These are phyloP conservation scores for Cydia splendana DNA, from an alignment of 1,140 invertebrate genomes.

Conservation along the genomic window DNA sequence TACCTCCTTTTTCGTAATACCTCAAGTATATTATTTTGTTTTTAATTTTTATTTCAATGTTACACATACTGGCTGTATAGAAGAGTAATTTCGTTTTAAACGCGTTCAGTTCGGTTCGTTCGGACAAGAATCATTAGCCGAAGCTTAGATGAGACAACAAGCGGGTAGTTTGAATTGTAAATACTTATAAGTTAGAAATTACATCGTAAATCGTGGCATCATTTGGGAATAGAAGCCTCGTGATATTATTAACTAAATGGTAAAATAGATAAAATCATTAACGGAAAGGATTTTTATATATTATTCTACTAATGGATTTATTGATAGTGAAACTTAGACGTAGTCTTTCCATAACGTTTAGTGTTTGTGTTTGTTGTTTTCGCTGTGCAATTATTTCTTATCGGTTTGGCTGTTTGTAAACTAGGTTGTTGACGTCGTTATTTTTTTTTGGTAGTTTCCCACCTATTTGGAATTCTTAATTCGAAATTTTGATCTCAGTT, in stretches of 20 bases:
- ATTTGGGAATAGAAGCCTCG: conserved; percentile 71
- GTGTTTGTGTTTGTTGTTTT: conserved; percentile 76
- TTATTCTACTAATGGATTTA: conserved; percentile 79
- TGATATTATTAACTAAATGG: conserved; percentile 79
- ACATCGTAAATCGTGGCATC: conserved; percentile 72
- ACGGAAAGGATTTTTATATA: conserved; percentile 79
- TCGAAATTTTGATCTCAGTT: conserved; percentile 76
- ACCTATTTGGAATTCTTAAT: conserved; percentile 56
- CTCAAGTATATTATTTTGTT: conserved; percentile 76
- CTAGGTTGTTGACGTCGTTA: conserved; percentile 66
- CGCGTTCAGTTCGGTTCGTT: conserved; percentile 47
- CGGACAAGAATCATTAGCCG: conserved; percentile 41
- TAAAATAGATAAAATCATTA: conserved; percentile 77
- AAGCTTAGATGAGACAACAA: conserved; percentile 71
- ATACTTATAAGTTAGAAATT: conserved; percentile 74
- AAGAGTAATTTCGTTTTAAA: conserved; percentile 37
- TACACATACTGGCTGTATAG: conserved; percentile 62
- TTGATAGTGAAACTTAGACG: conserved; percentile 75
- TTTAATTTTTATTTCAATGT: conserved; percentile 73
- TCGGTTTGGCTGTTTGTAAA: conserved; percentile 61
- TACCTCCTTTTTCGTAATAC: conserved; percentile 74
- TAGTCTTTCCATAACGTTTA: conserved; percentile 68
- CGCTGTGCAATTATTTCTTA: conserved; percentile 73
- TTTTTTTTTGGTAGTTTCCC: conserved; percentile 51
- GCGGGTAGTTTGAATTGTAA: conserved; percentile 77